These are phyloP conservation scores for Chymomyza caudatula DNA, from an alignment of 2,888 invertebrate genomes.

Conservation along the genomic window DNA sequence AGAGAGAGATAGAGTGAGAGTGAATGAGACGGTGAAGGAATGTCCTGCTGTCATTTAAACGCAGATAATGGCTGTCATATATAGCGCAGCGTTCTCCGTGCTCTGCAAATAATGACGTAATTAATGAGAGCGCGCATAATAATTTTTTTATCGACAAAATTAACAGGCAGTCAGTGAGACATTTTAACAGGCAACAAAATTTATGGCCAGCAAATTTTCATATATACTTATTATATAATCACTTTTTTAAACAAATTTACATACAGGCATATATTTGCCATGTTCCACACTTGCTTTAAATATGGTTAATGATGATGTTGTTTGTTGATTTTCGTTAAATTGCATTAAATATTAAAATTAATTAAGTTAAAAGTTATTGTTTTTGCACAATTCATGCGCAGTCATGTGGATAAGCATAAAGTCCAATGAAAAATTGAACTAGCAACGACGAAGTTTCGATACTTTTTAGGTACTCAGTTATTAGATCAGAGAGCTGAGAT, in stretches of 20 bases:
- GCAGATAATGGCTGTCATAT: conserved; percentile 32
- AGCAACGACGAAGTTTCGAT: not conserved
- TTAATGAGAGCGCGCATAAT: conserved; percentile 52
- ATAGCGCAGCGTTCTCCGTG: conserved; percentile 3
- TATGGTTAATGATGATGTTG: conserved; percentile 20
- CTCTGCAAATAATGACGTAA: conserved; percentile 60
- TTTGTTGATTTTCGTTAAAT: conserved; percentile 16
- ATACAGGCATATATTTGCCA: not conserved
- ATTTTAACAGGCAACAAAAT: conserved; percentile 4
- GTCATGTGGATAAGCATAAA: not conserved
- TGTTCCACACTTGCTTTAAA: not conserved
- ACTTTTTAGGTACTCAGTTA: not conserved
- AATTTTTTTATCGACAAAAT: conserved; percentile 49
- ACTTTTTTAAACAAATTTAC: not conserved
- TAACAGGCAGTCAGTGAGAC: conserved; percentile 28
- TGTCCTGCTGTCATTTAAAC: conserved; percentile 29
- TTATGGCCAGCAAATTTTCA: conserved; percentile 30
- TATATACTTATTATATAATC: not conserved
- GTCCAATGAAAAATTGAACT: not conserved
- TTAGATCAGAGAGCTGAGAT: no score
- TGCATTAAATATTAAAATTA: conserved; percentile 43
- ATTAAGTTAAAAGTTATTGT: conserved; percentile 34
- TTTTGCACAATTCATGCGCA: not conserved
- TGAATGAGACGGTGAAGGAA: not conserved
- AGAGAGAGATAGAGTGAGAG: not conserved